phyloP scores from a whole-genome alignment of 1,140 invertebrate genomes.

The Diachasmimorpha longicaudata region DNA sequence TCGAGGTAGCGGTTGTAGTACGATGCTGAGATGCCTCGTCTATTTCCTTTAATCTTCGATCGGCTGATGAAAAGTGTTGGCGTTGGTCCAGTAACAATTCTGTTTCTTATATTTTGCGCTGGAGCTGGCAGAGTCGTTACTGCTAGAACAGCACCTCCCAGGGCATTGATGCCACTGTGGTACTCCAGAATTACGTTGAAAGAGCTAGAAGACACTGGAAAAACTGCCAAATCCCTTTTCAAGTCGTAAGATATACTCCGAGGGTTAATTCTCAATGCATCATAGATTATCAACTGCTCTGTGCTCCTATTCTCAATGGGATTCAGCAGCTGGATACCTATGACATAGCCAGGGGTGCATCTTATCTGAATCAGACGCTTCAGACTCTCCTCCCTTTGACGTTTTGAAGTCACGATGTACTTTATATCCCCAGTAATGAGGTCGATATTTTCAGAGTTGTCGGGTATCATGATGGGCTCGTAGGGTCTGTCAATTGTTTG shows the following conservation, averaged over 20 bases:
- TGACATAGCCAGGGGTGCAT: conserved; percentile 77
- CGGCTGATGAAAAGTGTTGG: conserved; percentile 75
- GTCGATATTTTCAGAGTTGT: conserved; percentile 62
- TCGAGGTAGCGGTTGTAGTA: conserved; percentile 91
- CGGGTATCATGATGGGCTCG: conserved; percentile 73
- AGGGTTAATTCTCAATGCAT: conserved; percentile 70
- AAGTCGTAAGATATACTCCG: conserved; percentile 76
- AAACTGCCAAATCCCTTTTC: conserved; percentile 80
- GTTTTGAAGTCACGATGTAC: conserved; percentile 75
- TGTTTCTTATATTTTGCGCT: conserved; percentile 68
- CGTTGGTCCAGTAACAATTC: conserved; percentile 76
- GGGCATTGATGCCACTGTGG: conserved; percentile 75
- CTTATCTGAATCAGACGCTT: conserved; percentile 41
- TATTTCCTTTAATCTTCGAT: conserved; percentile 80
- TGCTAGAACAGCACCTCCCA: conserved; percentile 83
- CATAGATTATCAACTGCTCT: conserved; percentile 80
- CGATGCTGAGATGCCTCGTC: conserved; percentile 79
- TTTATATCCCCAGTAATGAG: conserved; percentile 77
- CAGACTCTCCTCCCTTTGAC: conserved; percentile 56
- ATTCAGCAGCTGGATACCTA: conserved; percentile 84
- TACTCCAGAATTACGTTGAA: conserved; percentile 85
- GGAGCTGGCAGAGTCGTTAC: conserved; percentile 78
- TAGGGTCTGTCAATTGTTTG: conserved; percentile 72
- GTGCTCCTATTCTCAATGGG: conserved; percentile 86
- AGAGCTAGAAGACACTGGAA: conserved; percentile 85